A percentile compares a stretch with the other conserved stretches of the same genome.
These are phyloP conservation scores for Garrulus glandarius DNA, from an alignment of 2,797 vertebrate species.

Conservation along the genomic window DNA sequence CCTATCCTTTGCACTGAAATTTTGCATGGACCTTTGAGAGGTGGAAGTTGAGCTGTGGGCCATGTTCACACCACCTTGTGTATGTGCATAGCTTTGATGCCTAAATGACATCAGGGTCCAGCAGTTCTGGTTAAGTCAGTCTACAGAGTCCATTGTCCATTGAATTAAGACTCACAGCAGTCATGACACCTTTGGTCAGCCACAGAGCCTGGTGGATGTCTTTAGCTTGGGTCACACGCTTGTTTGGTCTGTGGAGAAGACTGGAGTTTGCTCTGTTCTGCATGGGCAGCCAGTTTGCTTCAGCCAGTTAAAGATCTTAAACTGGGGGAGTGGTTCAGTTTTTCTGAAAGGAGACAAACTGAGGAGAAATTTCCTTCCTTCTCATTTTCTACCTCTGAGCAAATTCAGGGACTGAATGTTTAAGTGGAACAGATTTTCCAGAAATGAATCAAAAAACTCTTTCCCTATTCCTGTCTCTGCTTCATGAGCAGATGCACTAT, in stretches of 20 bases:
- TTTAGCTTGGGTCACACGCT: not conserved
- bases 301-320: not conserved
- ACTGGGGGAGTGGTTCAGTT: not conserved
- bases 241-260: not conserved
- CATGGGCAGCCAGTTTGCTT: not conserved
- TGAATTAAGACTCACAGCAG: not conserved
- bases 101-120: not conserved
- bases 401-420: not conserved
- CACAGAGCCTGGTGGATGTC: not conserved
- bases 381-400: not conserved
- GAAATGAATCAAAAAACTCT: not conserved
- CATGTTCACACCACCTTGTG: not conserved
- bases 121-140: not conserved
- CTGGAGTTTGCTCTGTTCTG: not conserved
- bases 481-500: not conserved
- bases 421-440: not conserved
- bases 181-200: not conserved
- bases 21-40: not conserved
- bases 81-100: not conserved
- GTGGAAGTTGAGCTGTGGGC: not conserved
- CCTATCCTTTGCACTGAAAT: not conserved
- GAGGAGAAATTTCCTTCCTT: not conserved
- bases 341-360: not conserved
- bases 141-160: not conserved
- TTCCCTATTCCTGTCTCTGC: not conserved